Conservation (phyloP, 2,113 vertebrate genomes). For the Octodon degus region DNA sequence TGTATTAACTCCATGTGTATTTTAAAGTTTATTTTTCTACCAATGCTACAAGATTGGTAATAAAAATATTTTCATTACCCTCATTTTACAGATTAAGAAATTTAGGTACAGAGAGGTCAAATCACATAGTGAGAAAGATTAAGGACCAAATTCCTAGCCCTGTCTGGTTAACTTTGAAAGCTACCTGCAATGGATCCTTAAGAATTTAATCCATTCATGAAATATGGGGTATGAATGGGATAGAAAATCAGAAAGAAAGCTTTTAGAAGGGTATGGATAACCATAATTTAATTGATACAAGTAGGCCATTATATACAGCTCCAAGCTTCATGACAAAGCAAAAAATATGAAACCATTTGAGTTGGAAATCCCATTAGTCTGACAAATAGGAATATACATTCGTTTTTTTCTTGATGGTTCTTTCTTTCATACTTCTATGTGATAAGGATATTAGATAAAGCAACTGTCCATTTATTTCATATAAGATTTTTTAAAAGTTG, state of each 20-base stretch:
- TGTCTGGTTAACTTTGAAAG: background rate
- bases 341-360: background rate
- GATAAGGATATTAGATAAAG: background rate
- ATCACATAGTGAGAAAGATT: background rate
- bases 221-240: background rate
- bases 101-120: background rate
- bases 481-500: background rate
- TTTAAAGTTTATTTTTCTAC: background rate
- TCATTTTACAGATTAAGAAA: conserved; percentile 20
- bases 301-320: background rate
- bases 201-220: background rate
- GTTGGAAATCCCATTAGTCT: background rate
- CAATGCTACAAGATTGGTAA: background rate
- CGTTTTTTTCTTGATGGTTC: background rate
- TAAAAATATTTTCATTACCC: background rate
- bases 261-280: background rate
- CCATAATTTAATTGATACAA: background rate
- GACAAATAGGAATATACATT: conserved; percentile 25
- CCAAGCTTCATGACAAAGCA: background rate
- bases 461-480: background rate
- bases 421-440: background rate
- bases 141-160: background rate
- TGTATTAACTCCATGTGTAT: background rate
- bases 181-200: background rate
- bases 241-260: background rate